A percentile compares a stretch with the other conserved stretches of the same genome.
phyloP scores from a whole-genome alignment of 53 echinoderm and acorn worm genomes.

The Patiria pectinifera region DNA sequence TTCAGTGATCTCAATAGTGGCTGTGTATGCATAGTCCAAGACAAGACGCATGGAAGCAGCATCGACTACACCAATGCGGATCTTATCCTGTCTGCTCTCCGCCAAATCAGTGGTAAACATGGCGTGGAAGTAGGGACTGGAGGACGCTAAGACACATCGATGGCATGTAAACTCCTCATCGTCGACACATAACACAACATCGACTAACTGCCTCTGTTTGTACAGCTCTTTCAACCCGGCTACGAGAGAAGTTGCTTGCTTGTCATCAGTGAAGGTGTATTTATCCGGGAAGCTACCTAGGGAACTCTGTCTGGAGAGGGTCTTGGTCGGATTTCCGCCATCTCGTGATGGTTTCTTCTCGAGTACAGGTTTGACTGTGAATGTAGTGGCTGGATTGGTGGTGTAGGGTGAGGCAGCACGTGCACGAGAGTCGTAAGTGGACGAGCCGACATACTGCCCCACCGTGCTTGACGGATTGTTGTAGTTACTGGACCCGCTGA shows the following conservation, averaged over 20 bases:
- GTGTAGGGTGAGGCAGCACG: constrained; percentile 49
- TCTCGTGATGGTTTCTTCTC: constrained; percentile 49
- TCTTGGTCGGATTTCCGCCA: constrained; percentile 22
- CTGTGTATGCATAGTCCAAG: constrained; percentile 82
- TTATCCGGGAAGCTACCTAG: constrained; percentile 91
- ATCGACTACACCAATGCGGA: constrained; percentile 88
- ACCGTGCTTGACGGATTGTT: constrained; percentile 19
- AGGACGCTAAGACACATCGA: constrained; percentile 69
- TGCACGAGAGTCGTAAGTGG: constrained; percentile 22
- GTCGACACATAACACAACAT: constrained; percentile 85
- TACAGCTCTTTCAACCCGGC: constrained; percentile 80
- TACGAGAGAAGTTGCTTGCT: constrained; percentile 75
- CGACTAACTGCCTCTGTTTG: constrained; percentile 74
- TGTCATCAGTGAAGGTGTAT: constrained; percentile 87
- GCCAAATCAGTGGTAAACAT: constrained; percentile 75
- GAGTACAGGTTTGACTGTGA: constrained; percentile 46
- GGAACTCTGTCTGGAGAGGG: constrained; percentile 48
- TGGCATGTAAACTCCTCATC: constrained; percentile 94
- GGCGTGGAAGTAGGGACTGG: constrained; percentile 74
- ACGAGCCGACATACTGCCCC: constrained; percentile 24
- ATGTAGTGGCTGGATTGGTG: constrained; percentile 27
- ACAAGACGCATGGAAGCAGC: constrained; percentile 86
- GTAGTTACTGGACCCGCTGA: constrained; percentile 30
- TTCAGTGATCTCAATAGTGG: constrained; percentile 91
- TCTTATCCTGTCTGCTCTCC: constrained; percentile 73